Percentiles rank a stretch among this genome's conserved stretches.
phyloP scores from a whole-genome alignment of 2,113 vertebrate genomes.

The Eira barbara region DNA sequence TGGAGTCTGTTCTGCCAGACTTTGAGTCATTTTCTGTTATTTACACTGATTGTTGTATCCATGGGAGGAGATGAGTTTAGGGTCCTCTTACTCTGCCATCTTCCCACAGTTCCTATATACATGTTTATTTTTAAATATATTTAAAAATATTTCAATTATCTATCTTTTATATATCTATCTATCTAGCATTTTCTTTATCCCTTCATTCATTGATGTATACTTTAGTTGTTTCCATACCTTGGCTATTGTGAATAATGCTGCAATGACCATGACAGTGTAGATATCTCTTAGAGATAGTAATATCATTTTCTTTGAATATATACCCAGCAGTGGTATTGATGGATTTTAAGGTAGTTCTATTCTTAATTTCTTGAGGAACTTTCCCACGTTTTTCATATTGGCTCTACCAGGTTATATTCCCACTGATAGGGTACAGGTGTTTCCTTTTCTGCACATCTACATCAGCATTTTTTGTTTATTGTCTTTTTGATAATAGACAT shows the following conservation, averaged over 20 bases:
- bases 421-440: not conserved
- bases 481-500: not conserved
- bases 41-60: not conserved
- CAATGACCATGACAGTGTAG: not conserved
- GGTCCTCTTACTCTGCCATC: not conserved
- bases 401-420: not conserved
- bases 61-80: not conserved
- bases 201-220: not conserved
- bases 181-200: not conserved
- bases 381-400: not conserved
- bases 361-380: not conserved
- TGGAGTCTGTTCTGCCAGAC: not conserved
- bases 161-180: not conserved
- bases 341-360: not conserved
- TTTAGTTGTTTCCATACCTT: not conserved
- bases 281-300: not conserved
- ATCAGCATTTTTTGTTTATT: not conserved
- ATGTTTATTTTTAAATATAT: not conserved
- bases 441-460: not conserved
- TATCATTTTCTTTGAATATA: not conserved
- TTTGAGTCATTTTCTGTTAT: not conserved
- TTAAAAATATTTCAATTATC: not conserved
- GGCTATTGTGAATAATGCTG: not conserved
- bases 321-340: not conserved
- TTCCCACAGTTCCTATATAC: not conserved